A percentile compares a stretch with the other conserved stretches of the same genome.
Evolutionary conservation across 2,797 vertebrate genomes (phyloP).

Genomic region (Triplophysa bombifrons): DNA sequence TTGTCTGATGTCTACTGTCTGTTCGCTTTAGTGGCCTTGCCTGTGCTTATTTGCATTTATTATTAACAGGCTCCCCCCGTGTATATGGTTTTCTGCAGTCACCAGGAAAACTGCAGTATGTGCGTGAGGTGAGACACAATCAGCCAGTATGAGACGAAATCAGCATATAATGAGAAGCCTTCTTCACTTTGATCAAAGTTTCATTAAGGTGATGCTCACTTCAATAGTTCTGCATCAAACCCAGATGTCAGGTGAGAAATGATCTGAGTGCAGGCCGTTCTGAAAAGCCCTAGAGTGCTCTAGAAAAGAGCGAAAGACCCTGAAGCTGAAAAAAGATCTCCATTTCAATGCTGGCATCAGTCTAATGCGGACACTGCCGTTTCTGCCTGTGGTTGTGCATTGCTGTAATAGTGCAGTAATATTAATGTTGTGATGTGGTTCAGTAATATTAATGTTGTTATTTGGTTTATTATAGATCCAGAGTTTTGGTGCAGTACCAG

Average conservation of each 20-base stretch:
- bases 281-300: conserved; percentile 26
- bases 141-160: conserved; percentile 28
- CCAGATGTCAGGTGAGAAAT: conserved; percentile 44
- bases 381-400: not conserved
- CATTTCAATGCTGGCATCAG: not conserved
- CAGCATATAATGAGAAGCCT: conserved; percentile 46
- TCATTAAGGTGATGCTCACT: conserved; percentile 51
- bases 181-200: conserved; percentile 53
- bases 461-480: not conserved
- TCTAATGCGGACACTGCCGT: not conserved
- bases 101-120: conserved; percentile 8
- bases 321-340: conserved; percentile 28
- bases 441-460: not conserved
- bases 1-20: conserved; percentile 18
- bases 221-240: conserved; percentile 43
- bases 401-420: not conserved
- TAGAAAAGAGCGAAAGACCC: conserved; percentile 19
- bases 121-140: conserved; percentile 43
- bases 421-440: conserved; percentile 4
- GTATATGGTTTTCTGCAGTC: conserved; percentile 19
- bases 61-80: conserved; percentile 21
- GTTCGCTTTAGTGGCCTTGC: conserved; percentile 13
- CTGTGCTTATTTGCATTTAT: conserved; percentile 28
- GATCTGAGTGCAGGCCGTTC: conserved; percentile 19
- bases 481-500: conserved; percentile 4